Evolutionary conservation across 2,888 invertebrate species (phyloP).

Genomic region (Itoplectis maculator): DNA sequence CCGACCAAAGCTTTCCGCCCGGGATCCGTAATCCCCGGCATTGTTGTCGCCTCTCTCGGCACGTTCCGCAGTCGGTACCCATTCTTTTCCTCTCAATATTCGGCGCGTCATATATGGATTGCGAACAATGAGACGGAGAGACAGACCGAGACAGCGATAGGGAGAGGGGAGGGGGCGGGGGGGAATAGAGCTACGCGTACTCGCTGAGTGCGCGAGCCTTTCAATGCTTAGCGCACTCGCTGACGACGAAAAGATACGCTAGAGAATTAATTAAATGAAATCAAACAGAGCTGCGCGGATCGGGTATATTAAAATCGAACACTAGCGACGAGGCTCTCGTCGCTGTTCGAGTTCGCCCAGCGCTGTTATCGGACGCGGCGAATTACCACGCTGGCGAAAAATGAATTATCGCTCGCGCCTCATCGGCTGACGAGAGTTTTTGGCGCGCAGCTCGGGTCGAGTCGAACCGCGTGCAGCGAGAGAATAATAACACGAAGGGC

Average conservation of each 20-base stretch:
- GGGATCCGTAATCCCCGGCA: conserved; percentile 27
- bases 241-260: not conserved
- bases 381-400: conserved; percentile 11
- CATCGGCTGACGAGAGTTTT: not conserved
- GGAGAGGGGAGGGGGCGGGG: too few relatives aligned
- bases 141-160: not conserved
- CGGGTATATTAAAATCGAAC: not conserved
- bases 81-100: conserved; percentile 29
- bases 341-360: not conserved
- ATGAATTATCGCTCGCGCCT: conserved; percentile 38
- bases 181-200: too few relatives aligned
- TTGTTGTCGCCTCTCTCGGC: conserved; percentile 22
- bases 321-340: not conserved
- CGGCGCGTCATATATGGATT: not conserved
- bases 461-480: not conserved
- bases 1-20: conserved; percentile 6
- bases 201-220: not conserved
- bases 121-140: conserved; percentile 39
- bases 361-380: conserved; percentile 17
- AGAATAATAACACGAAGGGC: conserved; percentile 32
- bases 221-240: not conserved
- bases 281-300: not conserved
- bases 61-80: too few relatives aligned
- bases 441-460: conserved; percentile 18
- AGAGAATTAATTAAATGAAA: conserved; percentile 17